These are phyloP conservation scores for Sinonovacula constricta DNA, from an alignment of 1,140 invertebrate genomes.

Conservation along the genomic window DNA sequence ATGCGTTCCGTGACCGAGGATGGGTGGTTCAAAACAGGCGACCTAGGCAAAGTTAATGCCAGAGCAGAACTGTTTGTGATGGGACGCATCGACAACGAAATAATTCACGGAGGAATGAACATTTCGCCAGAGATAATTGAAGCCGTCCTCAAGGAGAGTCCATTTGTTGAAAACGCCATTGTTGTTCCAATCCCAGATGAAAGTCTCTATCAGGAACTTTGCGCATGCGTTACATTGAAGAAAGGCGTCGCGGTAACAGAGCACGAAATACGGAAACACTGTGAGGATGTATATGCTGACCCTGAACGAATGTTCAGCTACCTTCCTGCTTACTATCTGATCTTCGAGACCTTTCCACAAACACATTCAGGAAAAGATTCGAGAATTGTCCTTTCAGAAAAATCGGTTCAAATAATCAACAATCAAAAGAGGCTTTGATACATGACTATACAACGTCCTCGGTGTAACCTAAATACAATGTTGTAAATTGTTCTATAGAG, in stretches of 20 bases:
- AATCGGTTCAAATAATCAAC: too few species aligned
- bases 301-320: conserved; percentile 10
- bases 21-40: conserved; percentile 56
- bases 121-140: conserved; percentile 22
- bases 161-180: not conserved
- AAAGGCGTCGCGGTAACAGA: conserved; percentile 18
- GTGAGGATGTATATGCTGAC: conserved; percentile 21
- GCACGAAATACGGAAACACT: not conserved
- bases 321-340: conserved; percentile 29
- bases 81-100: conserved; percentile 49
- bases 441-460: too few species aligned
- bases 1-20: conserved; percentile 16
- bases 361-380: conserved; percentile 8
- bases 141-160: not conserved
- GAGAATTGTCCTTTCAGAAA: not conserved
- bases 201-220: not conserved
- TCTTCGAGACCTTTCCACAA: conserved; percentile 19
- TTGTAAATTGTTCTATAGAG: too few species aligned
- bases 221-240: conserved; percentile 17
- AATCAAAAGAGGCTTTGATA: too few species aligned
- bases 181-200: conserved; percentile 10
- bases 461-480: too few species aligned
- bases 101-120: conserved; percentile 21
- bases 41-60: conserved; percentile 40
- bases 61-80: conserved; percentile 37